Conservation (phyloP, 1,140 invertebrate genomes). For the Drosophila tani region DNA sequence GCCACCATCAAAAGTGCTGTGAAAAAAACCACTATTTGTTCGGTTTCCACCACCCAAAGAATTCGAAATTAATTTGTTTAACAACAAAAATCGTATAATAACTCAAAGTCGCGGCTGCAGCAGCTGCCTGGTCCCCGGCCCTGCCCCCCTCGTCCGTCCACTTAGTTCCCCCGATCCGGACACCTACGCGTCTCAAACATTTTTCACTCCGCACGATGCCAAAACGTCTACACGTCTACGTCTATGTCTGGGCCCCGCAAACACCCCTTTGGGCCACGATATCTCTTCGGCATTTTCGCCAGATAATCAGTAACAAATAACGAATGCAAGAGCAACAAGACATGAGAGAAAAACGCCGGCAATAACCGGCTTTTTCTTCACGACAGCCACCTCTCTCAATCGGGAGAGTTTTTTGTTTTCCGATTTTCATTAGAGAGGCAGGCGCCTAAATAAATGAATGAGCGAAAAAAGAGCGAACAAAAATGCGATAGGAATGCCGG, state of each 20-base stretch:
- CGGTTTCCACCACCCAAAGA: slow-evolving; percentile 37
- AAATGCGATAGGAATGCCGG: slow-evolving; percentile 63
- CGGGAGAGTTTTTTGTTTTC: slow-evolving; percentile 40
- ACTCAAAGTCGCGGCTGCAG: slow-evolving; percentile 47
- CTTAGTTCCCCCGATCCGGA: slow-evolving; percentile 4
- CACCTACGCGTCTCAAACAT: slow-evolving; percentile 58
- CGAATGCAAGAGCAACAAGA: slow-evolving; percentile 51
- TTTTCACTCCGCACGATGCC: slow-evolving; percentile 62
- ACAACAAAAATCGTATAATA: slow-evolving; percentile 59
- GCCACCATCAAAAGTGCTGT: slow-evolving; percentile 5
- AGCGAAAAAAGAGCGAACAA: slow-evolving; percentile 20
- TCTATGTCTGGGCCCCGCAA: slow-evolving; percentile 20
- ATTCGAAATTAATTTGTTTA: slow-evolving; percentile 61
- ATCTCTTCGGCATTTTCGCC: slow-evolving; percentile 39
- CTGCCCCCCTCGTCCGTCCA: not conserved
- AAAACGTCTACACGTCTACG: slow-evolving; percentile 65
- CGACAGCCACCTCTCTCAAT: slow-evolving; percentile 36
- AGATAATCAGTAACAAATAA: slow-evolving; percentile 61
- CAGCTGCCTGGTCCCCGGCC: slow-evolving; percentile 23
- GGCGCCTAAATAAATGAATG: slow-evolving; percentile 54
- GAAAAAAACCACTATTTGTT: slow-evolving; percentile 20
- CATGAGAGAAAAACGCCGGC: slow-evolving; percentile 69
- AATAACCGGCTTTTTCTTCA: slow-evolving; percentile 66
- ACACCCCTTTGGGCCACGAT: not conserved
- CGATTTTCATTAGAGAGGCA: slow-evolving; percentile 54